Evolutionary conservation across 2,113 vertebrate species (phyloP).

Genomic region (Vulpes ferrilata): DNA sequence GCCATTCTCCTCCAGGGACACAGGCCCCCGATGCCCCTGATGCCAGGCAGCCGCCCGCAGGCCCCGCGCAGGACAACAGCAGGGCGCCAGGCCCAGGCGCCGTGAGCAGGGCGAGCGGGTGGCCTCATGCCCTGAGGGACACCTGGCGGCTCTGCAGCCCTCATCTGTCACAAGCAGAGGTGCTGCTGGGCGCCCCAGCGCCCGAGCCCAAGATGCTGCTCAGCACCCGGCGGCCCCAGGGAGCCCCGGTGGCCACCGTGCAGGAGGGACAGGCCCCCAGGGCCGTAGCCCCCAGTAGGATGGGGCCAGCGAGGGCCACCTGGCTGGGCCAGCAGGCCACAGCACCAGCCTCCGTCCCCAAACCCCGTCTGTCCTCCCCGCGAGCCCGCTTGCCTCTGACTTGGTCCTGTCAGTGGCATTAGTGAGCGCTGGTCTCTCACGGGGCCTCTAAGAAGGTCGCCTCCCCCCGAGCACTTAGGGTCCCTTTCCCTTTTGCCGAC

Average conservation of each 20-base stretch:
- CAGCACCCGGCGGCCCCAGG: background rate
- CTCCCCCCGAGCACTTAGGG: background rate
- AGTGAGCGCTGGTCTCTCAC: background rate
- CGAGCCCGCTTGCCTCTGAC: background rate
- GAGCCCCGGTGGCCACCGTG: too few relatives aligned
- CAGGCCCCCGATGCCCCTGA: too few relatives aligned
- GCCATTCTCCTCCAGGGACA: too few relatives aligned
- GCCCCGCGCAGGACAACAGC: too few relatives aligned
- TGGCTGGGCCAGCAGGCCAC: too few relatives aligned
- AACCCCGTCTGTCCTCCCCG: background rate
- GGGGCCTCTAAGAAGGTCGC: background rate
- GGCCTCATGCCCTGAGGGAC: background rate
- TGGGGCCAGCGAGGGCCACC: too few relatives aligned
- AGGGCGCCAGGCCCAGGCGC: too few relatives aligned
- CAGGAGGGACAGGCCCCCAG: too few relatives aligned
- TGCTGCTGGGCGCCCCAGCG: background rate
- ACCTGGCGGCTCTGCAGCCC: background rate
- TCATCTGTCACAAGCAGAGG: background rate
- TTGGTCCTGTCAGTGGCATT: background rate
- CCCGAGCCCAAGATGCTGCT: background rate
- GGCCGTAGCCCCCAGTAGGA: too few relatives aligned
- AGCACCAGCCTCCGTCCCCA: too few relatives aligned
- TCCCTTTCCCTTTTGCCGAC: background rate
- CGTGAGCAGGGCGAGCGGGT: too few relatives aligned
- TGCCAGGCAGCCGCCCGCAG: too few relatives aligned